A percentile compares a stretch with the other conserved stretches of the same genome.
Evolutionary conservation across 2,797 vertebrate species (phyloP).

Genomic region (Cetoscarus ocellatus): DNA sequence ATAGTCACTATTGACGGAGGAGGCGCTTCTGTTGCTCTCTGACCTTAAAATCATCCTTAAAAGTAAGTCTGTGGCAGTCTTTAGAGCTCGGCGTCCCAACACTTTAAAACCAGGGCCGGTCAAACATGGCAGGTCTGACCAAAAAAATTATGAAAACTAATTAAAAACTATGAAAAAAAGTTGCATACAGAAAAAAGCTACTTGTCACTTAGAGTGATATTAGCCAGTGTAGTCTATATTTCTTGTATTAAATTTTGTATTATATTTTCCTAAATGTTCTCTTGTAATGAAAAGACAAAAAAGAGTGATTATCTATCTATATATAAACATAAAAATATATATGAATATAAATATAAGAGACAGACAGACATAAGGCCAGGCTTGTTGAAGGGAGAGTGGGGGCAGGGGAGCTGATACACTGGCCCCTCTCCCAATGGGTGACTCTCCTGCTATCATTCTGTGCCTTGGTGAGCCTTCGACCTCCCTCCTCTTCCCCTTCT

Average conservation of each 20-base stretch:
- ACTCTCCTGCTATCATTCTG: slow-evolving; percentile 91
- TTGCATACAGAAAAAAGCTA: slow-evolving; percentile 75
- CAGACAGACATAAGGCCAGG: slow-evolving; percentile 79
- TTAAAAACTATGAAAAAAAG: slow-evolving; percentile 70
- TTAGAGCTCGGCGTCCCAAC: slow-evolving; percentile 83
- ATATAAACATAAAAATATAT: slow-evolving; percentile 62
- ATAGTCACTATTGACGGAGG: slow-evolving; percentile 68
- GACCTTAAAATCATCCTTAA: slow-evolving; percentile 77
- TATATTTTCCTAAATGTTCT: slow-evolving; percentile 99
- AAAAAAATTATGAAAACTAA: slow-evolving; percentile 77
- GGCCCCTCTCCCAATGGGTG: slow-evolving; percentile 85
- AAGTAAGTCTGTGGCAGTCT: slow-evolving; percentile 83
- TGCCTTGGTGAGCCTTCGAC: slow-evolving; percentile 95
- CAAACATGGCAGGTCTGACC: slow-evolving; percentile 81
- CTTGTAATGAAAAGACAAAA: slow-evolving; percentile 82
- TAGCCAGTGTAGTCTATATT: slow-evolving; percentile 91
- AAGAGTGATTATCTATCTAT: slow-evolving; percentile 75
- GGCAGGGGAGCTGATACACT: slow-evolving; percentile 77
- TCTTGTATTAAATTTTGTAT: slow-evolving; percentile 95
- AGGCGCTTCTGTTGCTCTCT: slow-evolving; percentile 71
- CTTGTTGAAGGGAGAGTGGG: slow-evolving; percentile 85
- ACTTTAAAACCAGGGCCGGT: slow-evolving; percentile 77
- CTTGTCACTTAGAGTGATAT: slow-evolving; percentile 85
- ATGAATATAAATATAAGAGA: slow-evolving; percentile 50
- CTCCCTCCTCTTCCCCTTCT: slow-evolving; percentile 69